phyloP scores from a whole-genome alignment of 2,797 vertebrate genomes.

The Sebastiscus albofasciatus region DNA sequence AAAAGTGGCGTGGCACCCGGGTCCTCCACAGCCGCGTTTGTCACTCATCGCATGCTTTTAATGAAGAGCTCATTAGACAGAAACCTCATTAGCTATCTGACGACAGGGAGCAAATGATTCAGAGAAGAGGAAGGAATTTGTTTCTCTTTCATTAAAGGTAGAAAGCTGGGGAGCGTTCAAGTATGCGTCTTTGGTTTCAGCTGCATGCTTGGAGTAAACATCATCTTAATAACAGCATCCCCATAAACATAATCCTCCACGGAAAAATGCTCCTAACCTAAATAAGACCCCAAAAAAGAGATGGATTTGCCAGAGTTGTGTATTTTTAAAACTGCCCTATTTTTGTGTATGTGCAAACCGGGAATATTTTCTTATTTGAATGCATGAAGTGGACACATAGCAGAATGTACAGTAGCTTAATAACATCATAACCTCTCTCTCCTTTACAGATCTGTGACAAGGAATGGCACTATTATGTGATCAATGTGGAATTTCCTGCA shows the following conservation, averaged over 20 bases:
- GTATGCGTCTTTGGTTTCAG: slow-evolving; percentile 27
- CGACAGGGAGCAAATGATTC: slow-evolving; percentile 64
- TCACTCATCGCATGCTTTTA: slow-evolving; percentile 58
- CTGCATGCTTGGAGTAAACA: slow-evolving; percentile 54
- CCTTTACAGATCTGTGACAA: slow-evolving; percentile 94
- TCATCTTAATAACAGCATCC: slow-evolving; percentile 29
- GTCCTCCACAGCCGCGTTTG: slow-evolving; percentile 36
- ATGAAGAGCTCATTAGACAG: slow-evolving; percentile 73
- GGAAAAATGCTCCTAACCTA: slow-evolving; percentile 42
- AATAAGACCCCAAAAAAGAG: slow-evolving; percentile 20
- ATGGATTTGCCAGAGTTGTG: slow-evolving; percentile 11
- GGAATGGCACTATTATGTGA: slow-evolving; percentile 98
- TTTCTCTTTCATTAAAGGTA: slow-evolving; percentile 44
- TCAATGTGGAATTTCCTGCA: slow-evolving; percentile 95
- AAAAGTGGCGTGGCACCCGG: background rate
- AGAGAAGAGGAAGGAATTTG: slow-evolving; percentile 47
- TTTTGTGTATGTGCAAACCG: slow-evolving; percentile 28
- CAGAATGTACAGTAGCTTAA: background rate
- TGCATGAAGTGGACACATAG: slow-evolving; percentile 15
- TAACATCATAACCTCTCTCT: slow-evolving; percentile 21
- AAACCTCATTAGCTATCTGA: slow-evolving; percentile 70
- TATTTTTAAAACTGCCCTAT: slow-evolving; percentile 47
- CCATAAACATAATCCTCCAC: slow-evolving; percentile 51
- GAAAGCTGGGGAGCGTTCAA: slow-evolving; percentile 28
- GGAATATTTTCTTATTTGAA: slow-evolving; percentile 19